phyloP scores from a whole-genome alignment of 1,140 invertebrate genomes.

The Cydia strobilella region DNA sequence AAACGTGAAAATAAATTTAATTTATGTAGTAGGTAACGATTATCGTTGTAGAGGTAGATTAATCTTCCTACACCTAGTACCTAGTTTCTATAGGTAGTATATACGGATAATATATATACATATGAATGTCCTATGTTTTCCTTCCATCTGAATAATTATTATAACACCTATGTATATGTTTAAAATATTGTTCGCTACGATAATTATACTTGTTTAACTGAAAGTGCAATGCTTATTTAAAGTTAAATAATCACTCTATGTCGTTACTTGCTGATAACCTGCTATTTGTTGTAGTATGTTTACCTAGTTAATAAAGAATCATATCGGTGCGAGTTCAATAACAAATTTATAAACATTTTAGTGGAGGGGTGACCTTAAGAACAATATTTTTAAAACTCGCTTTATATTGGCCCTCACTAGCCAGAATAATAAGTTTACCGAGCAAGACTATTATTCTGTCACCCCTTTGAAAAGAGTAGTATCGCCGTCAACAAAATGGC shows the following conservation, averaged over 20 bases:
- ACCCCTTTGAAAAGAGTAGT: slow-evolving; percentile 12
- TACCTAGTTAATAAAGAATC: not conserved
- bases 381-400: not conserved
- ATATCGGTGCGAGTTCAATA: slow-evolving; percentile 8
- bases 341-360: slow-evolving; percentile 10
- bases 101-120: too few relatives aligned
- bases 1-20: too few relatives aligned
- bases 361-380: not conserved
- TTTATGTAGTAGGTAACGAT: too few relatives aligned
- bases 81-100: too few relatives aligned
- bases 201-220: not conserved
- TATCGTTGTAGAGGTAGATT: too few relatives aligned
- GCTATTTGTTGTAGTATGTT: slow-evolving; percentile 6
- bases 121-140: too few relatives aligned
- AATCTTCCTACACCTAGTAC: too few relatives aligned
- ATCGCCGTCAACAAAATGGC: slow-evolving; percentile 8
- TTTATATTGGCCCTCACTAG: not conserved
- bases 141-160: too few relatives aligned
- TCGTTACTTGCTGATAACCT: slow-evolving; percentile 16
- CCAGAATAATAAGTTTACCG: not conserved
- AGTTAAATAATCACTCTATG: slow-evolving; percentile 1
- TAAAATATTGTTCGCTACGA: not conserved
- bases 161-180: not conserved
- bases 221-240: slow-evolving; percentile 1
- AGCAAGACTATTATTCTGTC: slow-evolving; percentile 6